phyloP scores from a whole-genome alignment of 2,888 invertebrate species.

The Polyommatus iphigenia region DNA sequence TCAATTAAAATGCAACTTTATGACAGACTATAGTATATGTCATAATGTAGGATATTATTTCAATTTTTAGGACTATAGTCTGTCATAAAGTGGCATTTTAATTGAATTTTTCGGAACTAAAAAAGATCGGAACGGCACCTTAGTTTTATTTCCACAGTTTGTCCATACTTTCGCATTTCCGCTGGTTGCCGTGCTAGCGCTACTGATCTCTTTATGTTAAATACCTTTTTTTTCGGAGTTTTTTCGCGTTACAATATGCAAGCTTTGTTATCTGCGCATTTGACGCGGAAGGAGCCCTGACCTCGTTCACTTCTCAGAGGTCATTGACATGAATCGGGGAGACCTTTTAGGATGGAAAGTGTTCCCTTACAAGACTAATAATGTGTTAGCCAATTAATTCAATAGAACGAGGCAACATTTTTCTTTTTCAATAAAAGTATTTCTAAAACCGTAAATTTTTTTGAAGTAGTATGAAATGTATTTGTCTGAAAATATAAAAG shows the following conservation, averaged over 20 bases:
- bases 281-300: background rate
- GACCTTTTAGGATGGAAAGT: background rate
- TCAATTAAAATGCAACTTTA: too few species aligned
- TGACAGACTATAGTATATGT: too few species aligned
- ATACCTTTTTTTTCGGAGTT: background rate
- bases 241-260: background rate
- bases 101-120: too few species aligned
- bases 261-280: background rate
- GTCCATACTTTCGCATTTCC: too few species aligned
- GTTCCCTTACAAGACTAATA: background rate
- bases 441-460: background rate
- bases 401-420: background rate
- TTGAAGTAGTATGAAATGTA: background rate
- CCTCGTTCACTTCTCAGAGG: background rate
- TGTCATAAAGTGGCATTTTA: too few species aligned
- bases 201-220: background rate
- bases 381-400: background rate
- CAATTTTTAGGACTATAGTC: too few species aligned
- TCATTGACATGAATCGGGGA: background rate
- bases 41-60: too few species aligned
- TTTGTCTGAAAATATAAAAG: background rate
- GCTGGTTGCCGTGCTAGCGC: too few species aligned
- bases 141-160: too few species aligned
- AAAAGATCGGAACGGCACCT: too few species aligned
- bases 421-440: background rate